Evolutionary conservation across 1,140 invertebrate genomes (phyloP).

Genomic region (Diorhabda sublineata): DNA sequence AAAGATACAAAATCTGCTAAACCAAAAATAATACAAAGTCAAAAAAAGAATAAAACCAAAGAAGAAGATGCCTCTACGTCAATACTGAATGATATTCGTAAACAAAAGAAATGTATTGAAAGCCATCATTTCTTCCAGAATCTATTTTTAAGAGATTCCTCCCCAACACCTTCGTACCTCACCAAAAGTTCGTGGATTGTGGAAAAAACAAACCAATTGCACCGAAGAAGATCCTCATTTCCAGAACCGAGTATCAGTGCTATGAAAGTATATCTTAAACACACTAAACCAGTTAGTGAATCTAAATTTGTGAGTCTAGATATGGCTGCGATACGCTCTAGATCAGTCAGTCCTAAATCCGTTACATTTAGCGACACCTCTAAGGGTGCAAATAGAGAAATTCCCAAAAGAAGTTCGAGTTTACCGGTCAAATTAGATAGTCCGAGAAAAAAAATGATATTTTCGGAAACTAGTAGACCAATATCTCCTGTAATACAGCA

Average conservation of each 20-base stretch:
- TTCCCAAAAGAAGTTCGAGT: constrained; percentile 48
- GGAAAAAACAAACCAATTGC: constrained; percentile 61
- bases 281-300: constrained; percentile 66
- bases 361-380: constrained; percentile 36
- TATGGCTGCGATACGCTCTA: constrained; percentile 33
- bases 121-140: constrained; percentile 67
- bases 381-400: constrained; percentile 35
- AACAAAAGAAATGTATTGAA: constrained; percentile 54
- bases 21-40: constrained; percentile 35
- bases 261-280: constrained; percentile 58
- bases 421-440: constrained; percentile 33
- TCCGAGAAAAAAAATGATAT: constrained; percentile 28
- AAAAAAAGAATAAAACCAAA: constrained; percentile 26
- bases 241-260: constrained; percentile 56
- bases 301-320: constrained; percentile 69
- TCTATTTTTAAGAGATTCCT: constrained; percentile 57
- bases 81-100: constrained; percentile 52
- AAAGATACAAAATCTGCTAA: constrained; percentile 36
- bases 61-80: constrained; percentile 15
- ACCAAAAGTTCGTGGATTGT: constrained; percentile 53
- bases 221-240: constrained; percentile 49
- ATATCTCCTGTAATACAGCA: constrained; percentile 34
- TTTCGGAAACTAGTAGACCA: constrained; percentile 34
- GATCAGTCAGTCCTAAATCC: constrained; percentile 40
- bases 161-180: constrained; percentile 41